Conservation (phyloP, 2,888 invertebrate species). For the Odontomyia ornata region DNA sequence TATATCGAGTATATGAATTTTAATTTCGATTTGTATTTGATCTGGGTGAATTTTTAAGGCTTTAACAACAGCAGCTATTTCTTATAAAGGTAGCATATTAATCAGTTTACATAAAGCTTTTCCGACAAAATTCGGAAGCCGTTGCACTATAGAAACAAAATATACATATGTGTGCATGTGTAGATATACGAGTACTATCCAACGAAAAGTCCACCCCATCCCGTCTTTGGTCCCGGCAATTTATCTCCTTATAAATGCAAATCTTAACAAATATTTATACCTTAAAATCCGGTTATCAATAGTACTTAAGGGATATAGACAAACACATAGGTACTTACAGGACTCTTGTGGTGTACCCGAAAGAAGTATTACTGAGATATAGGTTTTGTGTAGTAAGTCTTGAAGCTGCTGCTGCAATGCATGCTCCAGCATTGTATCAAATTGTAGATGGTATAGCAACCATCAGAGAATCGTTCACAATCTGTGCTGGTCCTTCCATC, state of each 20-base stretch:
- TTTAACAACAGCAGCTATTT: too few species aligned
- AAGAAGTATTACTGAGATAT: constrained; percentile 24
- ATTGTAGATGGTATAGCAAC: background rate
- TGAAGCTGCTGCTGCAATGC: background rate
- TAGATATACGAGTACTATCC: too few species aligned
- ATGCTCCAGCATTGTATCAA: constrained; percentile 7
- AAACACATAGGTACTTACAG: constrained; percentile 42
- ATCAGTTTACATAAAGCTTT: too few species aligned
- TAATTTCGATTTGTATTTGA: too few species aligned
- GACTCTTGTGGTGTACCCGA: constrained; percentile 5
- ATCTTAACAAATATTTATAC: constrained; percentile 51
- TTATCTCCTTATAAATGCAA: constrained; percentile 50
- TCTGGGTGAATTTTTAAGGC: too few species aligned
- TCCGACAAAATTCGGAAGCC: too few species aligned
- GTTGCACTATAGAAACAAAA: too few species aligned
- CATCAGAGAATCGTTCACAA: background rate
- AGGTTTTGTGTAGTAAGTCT: background rate
- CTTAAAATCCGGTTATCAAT: constrained; percentile 49
- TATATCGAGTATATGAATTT: too few species aligned
- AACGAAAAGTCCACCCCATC: background rate
- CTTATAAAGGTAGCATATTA: too few species aligned
- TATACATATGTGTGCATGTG: too few species aligned
- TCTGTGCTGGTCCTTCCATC: background rate
- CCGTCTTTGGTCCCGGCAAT: constrained; percentile 43
- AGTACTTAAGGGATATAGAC: constrained; percentile 49